Conservation (phyloP, 2,888 invertebrate genomes). For the Acronicta leporina region DNA sequence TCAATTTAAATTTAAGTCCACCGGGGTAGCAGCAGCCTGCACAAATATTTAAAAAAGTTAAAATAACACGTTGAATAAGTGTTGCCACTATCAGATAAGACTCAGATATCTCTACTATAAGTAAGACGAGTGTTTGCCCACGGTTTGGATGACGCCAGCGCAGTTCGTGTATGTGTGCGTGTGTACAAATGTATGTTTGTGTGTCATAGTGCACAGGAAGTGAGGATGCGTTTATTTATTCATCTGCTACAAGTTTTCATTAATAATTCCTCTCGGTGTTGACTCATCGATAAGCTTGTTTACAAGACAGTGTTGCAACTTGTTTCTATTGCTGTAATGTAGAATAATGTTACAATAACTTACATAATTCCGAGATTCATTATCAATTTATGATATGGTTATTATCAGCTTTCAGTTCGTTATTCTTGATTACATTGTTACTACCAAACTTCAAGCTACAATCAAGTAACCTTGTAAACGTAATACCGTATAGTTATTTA, state of each 20-base stretch:
- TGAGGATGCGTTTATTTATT: conserved; percentile 56
- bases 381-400: not conserved
- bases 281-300: conserved; percentile 49
- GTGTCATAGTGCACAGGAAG: conserved; percentile 46
- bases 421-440: conserved; percentile 17
- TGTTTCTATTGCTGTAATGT: not conserved
- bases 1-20: conserved; percentile 10
- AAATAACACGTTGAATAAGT: conserved; percentile 29
- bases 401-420: conserved; percentile 6
- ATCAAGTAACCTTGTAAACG: conserved; percentile 13
- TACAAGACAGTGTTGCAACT: conserved; percentile 42
- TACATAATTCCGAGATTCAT: no score
- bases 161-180: not conserved
- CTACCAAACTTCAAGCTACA: conserved; percentile 8
- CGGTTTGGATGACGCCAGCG: conserved; percentile 30
- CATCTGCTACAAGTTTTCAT: conserved; percentile 53
- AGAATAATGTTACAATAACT: conserved; percentile 10
- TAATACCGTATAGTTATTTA: not conserved
- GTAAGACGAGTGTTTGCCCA: conserved; percentile 33
- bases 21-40: conserved; percentile 16
- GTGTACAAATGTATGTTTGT: conserved; percentile 23
- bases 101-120: conserved; percentile 27
- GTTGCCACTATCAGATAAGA: conserved; percentile 41
- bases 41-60: not conserved
- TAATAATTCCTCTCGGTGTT: conserved; percentile 40